Conservation (phyloP, 1,140 invertebrate species). For the Caenorhabditis remanei region DNA sequence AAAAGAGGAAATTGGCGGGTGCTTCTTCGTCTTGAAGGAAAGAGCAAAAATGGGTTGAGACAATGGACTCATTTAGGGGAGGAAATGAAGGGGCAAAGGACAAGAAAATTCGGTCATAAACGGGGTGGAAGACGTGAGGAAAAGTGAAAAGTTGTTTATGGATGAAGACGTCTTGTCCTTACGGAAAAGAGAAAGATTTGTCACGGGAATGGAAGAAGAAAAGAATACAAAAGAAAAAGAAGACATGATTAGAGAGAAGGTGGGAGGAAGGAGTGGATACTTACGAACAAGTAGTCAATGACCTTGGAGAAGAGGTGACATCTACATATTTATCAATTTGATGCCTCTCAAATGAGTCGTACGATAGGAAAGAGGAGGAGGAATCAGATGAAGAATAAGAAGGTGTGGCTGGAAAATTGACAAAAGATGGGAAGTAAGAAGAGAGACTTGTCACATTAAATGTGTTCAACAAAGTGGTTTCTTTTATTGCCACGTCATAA, state of each 20-base stretch:
- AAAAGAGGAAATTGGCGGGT: constrained; percentile 32
- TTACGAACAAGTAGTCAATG: constrained; percentile 16
- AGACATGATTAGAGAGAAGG: constrained; percentile 40
- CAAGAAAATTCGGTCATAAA: constrained; percentile 3
- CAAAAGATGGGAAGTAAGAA: neutral
- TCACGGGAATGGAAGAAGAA: constrained; percentile 4
- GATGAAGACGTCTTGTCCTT: constrained; percentile 37
- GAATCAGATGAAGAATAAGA: neutral
- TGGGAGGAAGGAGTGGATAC: neutral
- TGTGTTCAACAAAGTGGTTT: neutral
- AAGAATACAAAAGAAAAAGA: constrained; percentile 11
- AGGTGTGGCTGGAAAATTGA: constrained; percentile 23
- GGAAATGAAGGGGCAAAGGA: neutral
- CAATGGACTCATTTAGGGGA: constrained; percentile 42
- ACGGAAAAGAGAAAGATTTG: constrained; percentile 25
- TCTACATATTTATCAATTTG: constrained; percentile 47
- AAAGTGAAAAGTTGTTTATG: constrained; percentile 50
- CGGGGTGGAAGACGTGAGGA: constrained; percentile 23
- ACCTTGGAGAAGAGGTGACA: constrained; percentile 31
- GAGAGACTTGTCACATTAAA: neutral
- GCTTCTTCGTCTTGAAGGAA: neutral
- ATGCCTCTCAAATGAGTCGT: constrained; percentile 1
- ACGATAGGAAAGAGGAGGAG: neutral
- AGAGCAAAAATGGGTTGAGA: constrained; percentile 15
- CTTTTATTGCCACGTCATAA: constrained; percentile 1